These are phyloP conservation scores for Sebastes iracundus DNA, from an alignment of 2,797 vertebrate species.

Conservation along the genomic window DNA sequence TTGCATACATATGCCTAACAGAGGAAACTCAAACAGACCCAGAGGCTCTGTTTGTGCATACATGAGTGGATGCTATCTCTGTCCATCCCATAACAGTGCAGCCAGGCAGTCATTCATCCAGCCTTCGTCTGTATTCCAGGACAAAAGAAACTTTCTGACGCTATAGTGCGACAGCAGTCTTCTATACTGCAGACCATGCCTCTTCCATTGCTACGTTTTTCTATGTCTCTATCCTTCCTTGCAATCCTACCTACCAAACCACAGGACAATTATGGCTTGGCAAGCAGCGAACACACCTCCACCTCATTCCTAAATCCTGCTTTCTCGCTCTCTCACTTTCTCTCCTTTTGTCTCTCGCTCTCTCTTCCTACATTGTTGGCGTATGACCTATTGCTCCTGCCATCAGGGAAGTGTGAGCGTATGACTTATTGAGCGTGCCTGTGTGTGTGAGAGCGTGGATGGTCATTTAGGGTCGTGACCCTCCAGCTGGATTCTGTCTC, in stretches of 20 bases:
- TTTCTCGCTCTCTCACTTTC: neutral
- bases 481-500: constrained; percentile 72
- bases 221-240: constrained; percentile 8
- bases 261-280: constrained; percentile 44
- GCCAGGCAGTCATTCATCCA: constrained; percentile 21
- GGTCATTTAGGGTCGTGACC: constrained; percentile 72
- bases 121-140: constrained; percentile 67
- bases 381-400: constrained; percentile 68
- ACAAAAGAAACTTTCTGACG: constrained; percentile 60
- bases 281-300: constrained; percentile 19
- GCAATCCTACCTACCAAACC: constrained; percentile 13
- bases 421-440: constrained; percentile 62
- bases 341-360: neutral
- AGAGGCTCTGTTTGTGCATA: neutral
- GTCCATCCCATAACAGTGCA: constrained; percentile 30
- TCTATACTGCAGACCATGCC: constrained; percentile 44
- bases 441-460: constrained; percentile 42
- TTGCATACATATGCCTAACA: neutral
- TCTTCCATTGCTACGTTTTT: constrained; percentile 12
- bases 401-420: constrained; percentile 63
- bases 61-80: neutral
- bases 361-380: constrained; percentile 47
- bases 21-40: neutral
- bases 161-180: constrained; percentile 44
- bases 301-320: constrained; percentile 43